Evolutionary conservation across 2,888 invertebrate genomes (phyloP), one percentile per base, ranked within the genome.

Genomic region (Cyaniris semiargus): DNA sequence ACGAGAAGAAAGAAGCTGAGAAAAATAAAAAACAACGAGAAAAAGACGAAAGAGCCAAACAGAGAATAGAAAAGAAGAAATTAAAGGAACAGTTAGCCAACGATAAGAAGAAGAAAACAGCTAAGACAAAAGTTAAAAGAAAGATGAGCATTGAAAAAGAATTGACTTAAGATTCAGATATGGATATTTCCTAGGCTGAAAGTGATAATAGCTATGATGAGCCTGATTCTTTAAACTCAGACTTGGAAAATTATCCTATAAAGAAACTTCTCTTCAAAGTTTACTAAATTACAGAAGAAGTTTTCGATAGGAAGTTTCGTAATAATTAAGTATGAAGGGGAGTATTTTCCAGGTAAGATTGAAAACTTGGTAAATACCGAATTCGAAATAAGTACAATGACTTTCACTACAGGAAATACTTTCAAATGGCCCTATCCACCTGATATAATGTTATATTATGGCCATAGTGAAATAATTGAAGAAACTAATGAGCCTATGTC

Each of bases 381-480:
- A 76, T 76, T 76, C 31, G 53, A 75, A 78, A 60, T 78, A 75
- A 70, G 75, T 75, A 70, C 74, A 44, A 77, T 80, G 80, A 76
- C 74, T 70, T 78, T 77, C 76, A 76, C 78, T 58, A 78, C 78
- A 58, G 78, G 80, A 75, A 79, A 79, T 76, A 58, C 79, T 31
- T 80, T 79, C 76, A 78, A 76, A 78, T 80, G 80, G 78, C 80
- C 78, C 70, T 75, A 80, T 31, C 72, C 70, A 48, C 78, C 80
- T 27, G 78, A 80, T 77, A 79, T 38, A 38, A 38, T 38, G 38
- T 8, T 38, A 38, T 38, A 38, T 38, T 38, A 38, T 38, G 38
- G 38, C 38, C 38, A 38, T 38, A 38, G 38, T 38, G 38, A 38
- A 38, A 38, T 38, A 38, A 38, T 38, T 38, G 38, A 38, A 38